Evolutionary conservation across 1,140 invertebrate species (phyloP).

Genomic region (Caenorhabditis briggsae): DNA sequence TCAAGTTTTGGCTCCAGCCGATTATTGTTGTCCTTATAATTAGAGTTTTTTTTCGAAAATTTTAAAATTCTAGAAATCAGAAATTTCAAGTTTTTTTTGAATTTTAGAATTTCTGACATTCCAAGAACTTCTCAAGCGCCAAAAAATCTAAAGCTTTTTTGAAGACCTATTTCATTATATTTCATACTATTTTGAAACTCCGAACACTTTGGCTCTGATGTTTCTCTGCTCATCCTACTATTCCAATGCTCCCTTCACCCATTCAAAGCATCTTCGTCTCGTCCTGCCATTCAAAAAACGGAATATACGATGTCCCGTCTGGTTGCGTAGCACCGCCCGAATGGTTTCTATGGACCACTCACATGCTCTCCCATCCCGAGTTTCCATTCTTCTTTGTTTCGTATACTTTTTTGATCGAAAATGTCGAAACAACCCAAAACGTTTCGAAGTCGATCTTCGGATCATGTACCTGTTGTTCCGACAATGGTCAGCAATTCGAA

Average conservation of each 20-base stretch:
- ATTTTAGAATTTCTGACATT: too few relatives aligned
- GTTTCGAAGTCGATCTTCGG: conserved; percentile 24
- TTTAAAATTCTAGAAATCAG: too few relatives aligned
- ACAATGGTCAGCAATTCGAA: conserved; percentile 35
- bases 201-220: neutral
- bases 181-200: neutral
- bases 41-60: too few relatives aligned
- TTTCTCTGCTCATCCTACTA: neutral
- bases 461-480: conserved; percentile 35
- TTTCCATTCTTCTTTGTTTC: neutral
- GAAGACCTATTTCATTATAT: neutral
- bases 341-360: conserved; percentile 17
- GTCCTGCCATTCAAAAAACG: conserved; percentile 9
- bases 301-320: conserved; percentile 1
- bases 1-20: too few relatives aligned
- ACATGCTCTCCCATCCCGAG: neutral
- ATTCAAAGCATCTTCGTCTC: neutral
- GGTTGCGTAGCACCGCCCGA: conserved; percentile 36
- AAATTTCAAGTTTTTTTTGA: too few relatives aligned
- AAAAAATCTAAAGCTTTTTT: neutral
- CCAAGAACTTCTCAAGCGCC: too few relatives aligned
- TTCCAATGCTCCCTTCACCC: neutral
- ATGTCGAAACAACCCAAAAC: conserved; percentile 43
- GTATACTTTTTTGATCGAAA: conserved; percentile 5
- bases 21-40: too few relatives aligned